Conservation (phyloP, 2,888 invertebrate species). For the Phaedon cochleariae region DNA sequence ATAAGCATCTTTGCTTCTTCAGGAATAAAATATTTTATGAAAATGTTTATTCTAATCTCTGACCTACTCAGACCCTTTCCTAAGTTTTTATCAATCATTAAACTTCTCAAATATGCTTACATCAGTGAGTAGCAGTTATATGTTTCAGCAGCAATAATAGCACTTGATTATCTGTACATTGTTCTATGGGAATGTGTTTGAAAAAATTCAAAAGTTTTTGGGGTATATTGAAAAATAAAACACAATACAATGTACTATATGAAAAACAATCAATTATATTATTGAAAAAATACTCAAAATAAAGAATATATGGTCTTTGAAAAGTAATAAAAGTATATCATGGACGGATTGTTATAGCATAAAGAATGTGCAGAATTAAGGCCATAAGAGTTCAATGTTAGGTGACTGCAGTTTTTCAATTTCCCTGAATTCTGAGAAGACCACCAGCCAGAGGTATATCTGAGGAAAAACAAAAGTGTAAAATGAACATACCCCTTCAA, state of each 20-base stretch:
- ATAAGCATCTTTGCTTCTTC: conserved; percentile 32
- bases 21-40: conserved; percentile 38
- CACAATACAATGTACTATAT: too few species aligned
- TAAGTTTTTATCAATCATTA: background rate
- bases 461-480: conserved; percentile 61
- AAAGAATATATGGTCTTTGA: too few species aligned
- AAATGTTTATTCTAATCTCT: background rate
- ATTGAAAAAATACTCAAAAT: too few species aligned
- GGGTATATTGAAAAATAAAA: too few species aligned
- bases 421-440: conserved; percentile 84
- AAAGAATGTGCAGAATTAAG: conserved; percentile 57
- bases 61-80: background rate
- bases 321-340: too few species aligned
- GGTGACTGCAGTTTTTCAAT: conserved; percentile 84
- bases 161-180: too few species aligned
- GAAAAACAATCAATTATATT: too few species aligned
- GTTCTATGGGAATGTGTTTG: too few species aligned
- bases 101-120: too few species aligned
- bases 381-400: conserved; percentile 82
- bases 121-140: too few species aligned
- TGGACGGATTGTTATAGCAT: conserved; percentile 30
- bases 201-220: too few species aligned
- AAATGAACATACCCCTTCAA: background rate
- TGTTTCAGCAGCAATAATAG: too few species aligned
- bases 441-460: conserved; percentile 89